Evolutionary conservation across 2,797 vertebrate genomes (phyloP), one percentile per base, ranked within the genome.

Genomic region (Tarsius wallacei): DNA sequence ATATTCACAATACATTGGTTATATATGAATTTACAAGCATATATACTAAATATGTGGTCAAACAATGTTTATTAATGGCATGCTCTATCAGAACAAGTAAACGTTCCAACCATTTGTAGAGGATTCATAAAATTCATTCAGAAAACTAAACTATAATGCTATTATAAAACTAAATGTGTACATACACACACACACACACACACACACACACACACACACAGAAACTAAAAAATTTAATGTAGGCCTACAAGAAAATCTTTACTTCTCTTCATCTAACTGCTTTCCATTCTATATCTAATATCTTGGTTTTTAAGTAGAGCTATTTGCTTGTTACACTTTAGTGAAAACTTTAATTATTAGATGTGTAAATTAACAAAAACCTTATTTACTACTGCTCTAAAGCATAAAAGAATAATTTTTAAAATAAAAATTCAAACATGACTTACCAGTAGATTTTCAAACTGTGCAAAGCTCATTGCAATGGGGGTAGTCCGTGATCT

Each of bases 401-500:
- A 82, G 80, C 8, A 77, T 33, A 51, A 78, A 85, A 78, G 42
- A 55, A 53, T 66, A 83, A 66, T 55, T n/a, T 53, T 24, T 28
- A 87, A 71, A 59, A 15, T 61, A 63, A 87, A 96, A 91, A 80
- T 31, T 84, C 21, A 97, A 95, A 68, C 8, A 90, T 53, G 95
- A 95, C 99, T 99, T 98, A 99, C 99, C 99, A 99, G 98, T 77
- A 99, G 99, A 97, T 99, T 99, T 98, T 99, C 99, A 97, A 99
- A 99, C 98, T 99, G 99, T 91, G 99, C 99, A 90, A 99, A 99
- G 98, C 99, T 99, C 96, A 99, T 99, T 96, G 99, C 99, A 57
- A 99, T 99, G 80, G 99, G 98, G 51, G 99, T 99, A 91, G 99
- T 99, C 97, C 99, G 99, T 98, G 99, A 99, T 94, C 99, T 99